Evolutionary conservation across 2,888 invertebrate species (phyloP).

Genomic region (Nymphalis urticae): DNA sequence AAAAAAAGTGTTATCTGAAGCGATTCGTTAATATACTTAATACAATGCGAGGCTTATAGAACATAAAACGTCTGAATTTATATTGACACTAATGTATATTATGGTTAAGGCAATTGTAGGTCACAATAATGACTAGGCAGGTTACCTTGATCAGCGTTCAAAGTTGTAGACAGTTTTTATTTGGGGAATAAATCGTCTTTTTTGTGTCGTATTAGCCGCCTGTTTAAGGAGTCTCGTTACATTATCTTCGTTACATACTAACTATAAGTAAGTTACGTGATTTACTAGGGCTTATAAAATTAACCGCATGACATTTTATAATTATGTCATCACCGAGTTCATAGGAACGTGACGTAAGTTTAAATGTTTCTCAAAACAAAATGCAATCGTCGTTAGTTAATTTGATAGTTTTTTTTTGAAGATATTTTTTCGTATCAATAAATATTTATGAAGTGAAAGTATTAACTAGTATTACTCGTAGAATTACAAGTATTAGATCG

Average conservation of each 20-base stretch:
- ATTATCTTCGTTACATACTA: background rate
- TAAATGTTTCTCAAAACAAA: constrained; percentile 2
- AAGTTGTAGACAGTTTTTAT: too few relatives aligned
- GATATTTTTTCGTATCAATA: background rate
- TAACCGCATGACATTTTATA: constrained; percentile 14
- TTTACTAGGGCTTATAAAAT: constrained; percentile 6
- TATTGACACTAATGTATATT: too few relatives aligned
- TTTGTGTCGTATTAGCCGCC: too few relatives aligned
- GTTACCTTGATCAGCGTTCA: too few relatives aligned
- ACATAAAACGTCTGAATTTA: too few relatives aligned
- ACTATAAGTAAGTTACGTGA: background rate
- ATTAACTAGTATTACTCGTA: constrained; percentile 8
- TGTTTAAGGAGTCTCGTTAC: too few relatives aligned
- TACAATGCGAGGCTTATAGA: too few relatives aligned
- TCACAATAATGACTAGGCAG: too few relatives aligned
- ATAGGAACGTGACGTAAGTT: constrained; percentile 2
- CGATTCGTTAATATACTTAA: too few relatives aligned
- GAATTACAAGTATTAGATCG: background rate
- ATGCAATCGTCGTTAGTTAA: background rate
- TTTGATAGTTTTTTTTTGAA: background rate
- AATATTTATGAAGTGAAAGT: constrained; percentile 13
- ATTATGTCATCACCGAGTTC: background rate
- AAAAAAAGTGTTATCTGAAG: too few relatives aligned
- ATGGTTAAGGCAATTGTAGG: too few relatives aligned
- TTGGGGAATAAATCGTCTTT: too few relatives aligned